Evolutionary conservation across 1,140 invertebrate species (phyloP), one percentile per base, ranked within the genome.

Genomic region (Penaeus indicus): DNA sequence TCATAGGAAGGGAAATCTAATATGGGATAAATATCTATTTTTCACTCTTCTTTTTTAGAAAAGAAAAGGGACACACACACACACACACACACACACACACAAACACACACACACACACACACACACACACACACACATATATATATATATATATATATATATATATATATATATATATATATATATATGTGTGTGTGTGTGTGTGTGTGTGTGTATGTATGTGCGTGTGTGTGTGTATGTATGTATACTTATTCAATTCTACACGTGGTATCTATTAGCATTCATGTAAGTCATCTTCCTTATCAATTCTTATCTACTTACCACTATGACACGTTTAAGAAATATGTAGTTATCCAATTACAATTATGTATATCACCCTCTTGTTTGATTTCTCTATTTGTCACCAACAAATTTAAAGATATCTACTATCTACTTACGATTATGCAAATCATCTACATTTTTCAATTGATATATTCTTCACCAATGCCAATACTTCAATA

Each of bases 151-250:
- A 80, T 80, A 80, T 80, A 80, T 80, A 81, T 82, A 60, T 27
- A 82, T 60, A 60, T 82, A 25, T 82, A 82, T 82, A 82, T 61
- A 82, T 82, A 82, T 82, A 61, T 82, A 82, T 82, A 82, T 82
- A 82, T 82, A 82, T 82, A 82, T 82, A 82, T 82, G 32, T 82
- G 63, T 82, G 63, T 82, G 63, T 82, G 63, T 82, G 63, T 27
- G 63, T 82, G 63, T 82, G 32, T 63, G 63, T 63, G 63, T 82
- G 32, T 63, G 32, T 63, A 25, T 63, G 63, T 82, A 62, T 63
- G 32, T 82, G 32, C 63, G 32, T 63, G 32, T 82, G 32, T 82
- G 32, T 82, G 32, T 82, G 4, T 27, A 10, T 61, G n/a, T 54
- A 13, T 63, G 38, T 64, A 61, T 32, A 38, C 19, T 21, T 83